phyloP scores from a whole-genome alignment of 2,113 vertebrate genomes.

The Rynchops niger region DNA sequence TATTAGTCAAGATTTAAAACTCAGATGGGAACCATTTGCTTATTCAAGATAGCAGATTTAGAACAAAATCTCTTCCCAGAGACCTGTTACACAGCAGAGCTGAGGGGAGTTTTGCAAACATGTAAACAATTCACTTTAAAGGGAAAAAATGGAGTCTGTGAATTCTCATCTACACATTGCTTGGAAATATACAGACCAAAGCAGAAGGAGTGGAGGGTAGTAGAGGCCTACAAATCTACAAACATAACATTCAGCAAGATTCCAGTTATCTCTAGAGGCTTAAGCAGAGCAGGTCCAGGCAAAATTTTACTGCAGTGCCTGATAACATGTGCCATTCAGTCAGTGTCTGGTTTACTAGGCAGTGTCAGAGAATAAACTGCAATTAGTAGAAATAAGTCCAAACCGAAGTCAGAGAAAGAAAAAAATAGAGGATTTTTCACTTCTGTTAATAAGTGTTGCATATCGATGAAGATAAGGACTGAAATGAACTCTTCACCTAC shows the following conservation, averaged over 20 bases:
- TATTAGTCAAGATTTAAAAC: constrained; percentile 1
- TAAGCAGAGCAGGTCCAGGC: constrained; percentile 25
- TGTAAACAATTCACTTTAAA: constrained; percentile 43
- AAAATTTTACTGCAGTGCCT: neutral
- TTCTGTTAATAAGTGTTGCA: neutral
- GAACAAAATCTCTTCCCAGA: neutral
- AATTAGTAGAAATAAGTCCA: constrained; percentile 14
- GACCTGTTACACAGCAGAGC: neutral
- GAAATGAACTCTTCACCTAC: constrained; percentile 68
- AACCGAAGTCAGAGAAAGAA: neutral
- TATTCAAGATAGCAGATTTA: constrained; percentile 19
- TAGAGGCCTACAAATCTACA: neutral
- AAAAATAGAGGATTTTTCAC: neutral
- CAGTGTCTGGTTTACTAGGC: neutral
- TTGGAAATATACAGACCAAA: neutral
- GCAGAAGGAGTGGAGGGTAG: neutral
- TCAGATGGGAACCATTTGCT: constrained; percentile 8
- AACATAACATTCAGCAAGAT: neutral
- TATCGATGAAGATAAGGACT: neutral
- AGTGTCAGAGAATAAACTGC: neutral
- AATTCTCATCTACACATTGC: constrained; percentile 1
- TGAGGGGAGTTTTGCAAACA: neutral
- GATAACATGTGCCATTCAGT: neutral
- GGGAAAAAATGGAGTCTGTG: neutral
- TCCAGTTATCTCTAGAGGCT: constrained; percentile 45